Percentiles rank a stretch among this genome's conserved stretches.
phyloP scores from a whole-genome alignment of 2,797 vertebrate species.

The Tenualosa ilisha region DNA sequence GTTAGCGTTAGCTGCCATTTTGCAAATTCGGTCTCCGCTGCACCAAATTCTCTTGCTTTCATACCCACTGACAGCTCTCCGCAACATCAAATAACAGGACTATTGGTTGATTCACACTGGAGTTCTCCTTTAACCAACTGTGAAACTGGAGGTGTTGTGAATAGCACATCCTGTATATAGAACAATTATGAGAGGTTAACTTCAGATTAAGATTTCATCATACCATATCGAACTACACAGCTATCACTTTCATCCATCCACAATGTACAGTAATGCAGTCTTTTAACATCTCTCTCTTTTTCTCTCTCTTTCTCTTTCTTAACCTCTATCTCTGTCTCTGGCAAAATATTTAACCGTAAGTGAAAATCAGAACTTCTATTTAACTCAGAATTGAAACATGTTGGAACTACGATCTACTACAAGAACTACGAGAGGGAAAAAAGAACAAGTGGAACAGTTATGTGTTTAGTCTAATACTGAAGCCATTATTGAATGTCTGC shows the following conservation, averaged over 20 bases:
- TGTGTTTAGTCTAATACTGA: neutral
- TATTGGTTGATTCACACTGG: too few relatives aligned
- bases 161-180: neutral
- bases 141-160: neutral
- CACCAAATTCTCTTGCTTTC: too few relatives aligned
- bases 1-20: too few relatives aligned
- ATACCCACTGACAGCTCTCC: too few relatives aligned
- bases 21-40: too few relatives aligned
- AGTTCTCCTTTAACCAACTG: neutral
- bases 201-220: neutral
- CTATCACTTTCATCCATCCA: neutral
- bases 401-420: too few relatives aligned
- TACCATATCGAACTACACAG: neutral
- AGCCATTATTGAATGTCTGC: slow-evolving; percentile 8
- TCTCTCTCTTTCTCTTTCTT: neutral
- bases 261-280: neutral
- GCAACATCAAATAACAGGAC: too few relatives aligned
- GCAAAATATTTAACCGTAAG: slow-evolving; percentile 9
- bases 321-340: neutral
- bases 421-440: too few relatives aligned
- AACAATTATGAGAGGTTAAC: neutral
- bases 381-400: slow-evolving; percentile 7
- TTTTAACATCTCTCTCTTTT: neutral
- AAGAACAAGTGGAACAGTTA: neutral
- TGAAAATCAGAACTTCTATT: neutral